Percentiles rank a stretch among this genome's conserved stretches.
phyloP scores from a whole-genome alignment of 2,113 vertebrate species.

The Opisthocomus hoazin region DNA sequence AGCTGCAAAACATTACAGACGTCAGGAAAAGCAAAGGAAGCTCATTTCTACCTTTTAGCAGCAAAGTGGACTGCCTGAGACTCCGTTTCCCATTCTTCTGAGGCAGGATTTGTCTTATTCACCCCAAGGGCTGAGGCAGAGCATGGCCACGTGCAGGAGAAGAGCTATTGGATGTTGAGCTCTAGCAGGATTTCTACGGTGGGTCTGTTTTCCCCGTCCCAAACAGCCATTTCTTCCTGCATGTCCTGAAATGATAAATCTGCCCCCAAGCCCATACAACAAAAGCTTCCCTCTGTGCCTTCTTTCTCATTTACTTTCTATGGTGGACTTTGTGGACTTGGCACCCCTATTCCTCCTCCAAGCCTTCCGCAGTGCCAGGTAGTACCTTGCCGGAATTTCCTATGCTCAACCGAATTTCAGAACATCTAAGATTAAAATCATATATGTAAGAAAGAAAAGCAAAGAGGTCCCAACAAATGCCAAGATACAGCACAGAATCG shows the following conservation, averaged over 20 bases:
- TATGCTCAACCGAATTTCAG: not conserved
- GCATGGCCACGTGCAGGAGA: accelerated
- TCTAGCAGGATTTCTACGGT: not conserved
- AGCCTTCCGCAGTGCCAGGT: not conserved
- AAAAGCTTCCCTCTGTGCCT: not conserved
- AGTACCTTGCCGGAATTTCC: not conserved
- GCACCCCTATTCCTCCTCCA: not conserved
- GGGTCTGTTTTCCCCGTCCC: not conserved
- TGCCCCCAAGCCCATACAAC: not conserved
- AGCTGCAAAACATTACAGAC: not conserved
- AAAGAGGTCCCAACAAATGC: not conserved
- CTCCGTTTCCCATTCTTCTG: not conserved
- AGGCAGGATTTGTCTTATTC: not conserved
- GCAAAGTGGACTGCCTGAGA: not conserved
- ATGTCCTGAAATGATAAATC: not conserved
- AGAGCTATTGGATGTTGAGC: accelerated
- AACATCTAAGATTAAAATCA: not conserved
- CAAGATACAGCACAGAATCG: not conserved
- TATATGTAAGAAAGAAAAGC: not conserved
- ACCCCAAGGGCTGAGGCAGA: not conserved
- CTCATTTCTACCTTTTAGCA: not conserved
- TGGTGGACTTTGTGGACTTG: not conserved
- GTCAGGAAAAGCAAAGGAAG: not conserved
- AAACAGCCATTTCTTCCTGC: not conserved
- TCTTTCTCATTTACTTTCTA: not conserved